Conservation (phyloP, 1,140 invertebrate genomes). For the Spodoptera frugiperda region DNA sequence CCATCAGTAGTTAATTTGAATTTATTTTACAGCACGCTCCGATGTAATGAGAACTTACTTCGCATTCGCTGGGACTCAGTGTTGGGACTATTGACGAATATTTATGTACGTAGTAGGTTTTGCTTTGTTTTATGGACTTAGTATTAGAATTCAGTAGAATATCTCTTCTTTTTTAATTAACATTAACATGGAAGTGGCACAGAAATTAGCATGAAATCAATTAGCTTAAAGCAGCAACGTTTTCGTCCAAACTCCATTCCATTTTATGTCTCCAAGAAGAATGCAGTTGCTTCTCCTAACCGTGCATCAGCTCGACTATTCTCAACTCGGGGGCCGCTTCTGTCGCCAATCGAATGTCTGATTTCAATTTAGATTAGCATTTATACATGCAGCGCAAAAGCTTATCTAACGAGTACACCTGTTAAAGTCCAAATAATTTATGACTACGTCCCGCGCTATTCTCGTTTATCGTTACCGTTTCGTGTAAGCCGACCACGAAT, state of each 20-base stretch:
- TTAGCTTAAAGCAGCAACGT: not conserved
- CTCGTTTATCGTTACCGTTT: conserved; percentile 55
- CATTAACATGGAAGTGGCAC: too few species aligned
- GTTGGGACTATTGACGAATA: conserved; percentile 36
- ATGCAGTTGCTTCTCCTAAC: conserved; percentile 33
- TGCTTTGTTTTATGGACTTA: conserved; percentile 2
- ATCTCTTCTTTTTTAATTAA: not conserved
- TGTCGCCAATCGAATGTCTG: conserved; percentile 83
- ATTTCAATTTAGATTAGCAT: conserved; percentile 84
- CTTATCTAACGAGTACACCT: conserved; percentile 83
- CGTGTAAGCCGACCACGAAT: conserved; percentile 59
- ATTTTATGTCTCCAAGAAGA: conserved; percentile 14
- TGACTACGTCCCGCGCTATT: conserved; percentile 60
- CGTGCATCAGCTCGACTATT: conserved; percentile 51
- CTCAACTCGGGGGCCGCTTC: conserved; percentile 56
- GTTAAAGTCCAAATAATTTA: conserved; percentile 82
- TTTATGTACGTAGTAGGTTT: not conserved
- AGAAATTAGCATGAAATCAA: too few species aligned
- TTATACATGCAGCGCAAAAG: conserved; percentile 81
- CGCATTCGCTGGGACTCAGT: conserved; percentile 38
- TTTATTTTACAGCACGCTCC: conserved; percentile 66
- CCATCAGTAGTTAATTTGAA: conserved; percentile 69
- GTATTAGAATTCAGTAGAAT: conserved; percentile 17
- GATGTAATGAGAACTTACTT: conserved; percentile 57
- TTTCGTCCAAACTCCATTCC: not conserved